A percentile compares a stretch with the other conserved stretches of the same genome.
Evolutionary conservation across 2,113 vertebrate genomes (phyloP).

Genomic region (Trichomycterus rosablanca): DNA sequence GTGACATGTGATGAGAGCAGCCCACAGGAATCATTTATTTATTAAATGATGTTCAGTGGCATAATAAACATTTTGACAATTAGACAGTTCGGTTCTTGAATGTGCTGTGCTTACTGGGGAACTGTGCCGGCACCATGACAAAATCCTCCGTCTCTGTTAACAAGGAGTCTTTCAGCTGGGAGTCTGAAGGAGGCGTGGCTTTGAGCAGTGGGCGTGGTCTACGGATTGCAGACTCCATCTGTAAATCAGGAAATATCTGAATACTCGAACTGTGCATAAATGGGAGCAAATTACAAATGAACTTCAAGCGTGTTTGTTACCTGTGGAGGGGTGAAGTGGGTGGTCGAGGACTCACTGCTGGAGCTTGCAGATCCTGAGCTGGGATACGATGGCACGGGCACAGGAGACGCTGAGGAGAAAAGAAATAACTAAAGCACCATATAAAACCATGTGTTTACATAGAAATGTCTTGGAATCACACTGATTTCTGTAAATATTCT

Average conservation of each 20-base stretch:
- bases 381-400: conserved; percentile 77
- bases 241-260: conserved; percentile 43
- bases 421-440: background rate
- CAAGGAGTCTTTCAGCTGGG: conserved; percentile 73
- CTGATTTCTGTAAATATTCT: no score
- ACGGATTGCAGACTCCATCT: conserved; percentile 80
- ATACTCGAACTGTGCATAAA: no score
- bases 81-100: no score
- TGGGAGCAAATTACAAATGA: background rate
- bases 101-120: conserved; percentile 81
- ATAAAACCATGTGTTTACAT: no score
- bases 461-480: no score
- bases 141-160: conserved; percentile 83
- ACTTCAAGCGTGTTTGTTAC: conserved; percentile 53
- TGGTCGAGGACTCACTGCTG: conserved; percentile 83
- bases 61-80: no score
- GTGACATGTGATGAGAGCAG: no score
- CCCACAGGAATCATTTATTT: no score
- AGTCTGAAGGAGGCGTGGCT: conserved; percentile 58
- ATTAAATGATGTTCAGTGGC: no score
- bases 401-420: conserved; percentile 69
- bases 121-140: conserved; percentile 85
- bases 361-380: conserved; percentile 83
- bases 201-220: conserved; percentile 65
- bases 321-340: conserved; percentile 84